Conservation (phyloP, 2,113 vertebrate species). For the Amphiprion ocellaris region DNA sequence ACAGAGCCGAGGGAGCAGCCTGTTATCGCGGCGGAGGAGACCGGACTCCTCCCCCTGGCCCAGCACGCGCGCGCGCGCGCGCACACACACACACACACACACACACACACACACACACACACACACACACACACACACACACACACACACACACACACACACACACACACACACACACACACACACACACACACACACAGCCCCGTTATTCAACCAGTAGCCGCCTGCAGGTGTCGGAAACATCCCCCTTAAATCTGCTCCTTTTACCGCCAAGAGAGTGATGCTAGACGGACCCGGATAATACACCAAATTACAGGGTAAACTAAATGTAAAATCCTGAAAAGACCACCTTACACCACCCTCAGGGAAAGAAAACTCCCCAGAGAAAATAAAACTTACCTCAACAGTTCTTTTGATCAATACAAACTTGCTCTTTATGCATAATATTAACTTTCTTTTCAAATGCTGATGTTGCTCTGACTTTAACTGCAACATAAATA, state of each 20-base stretch:
- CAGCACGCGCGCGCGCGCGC: constrained; percentile 8
- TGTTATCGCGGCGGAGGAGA: constrained; percentile 74
- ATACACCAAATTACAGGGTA: no score
- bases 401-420: no score
- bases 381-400: no score
- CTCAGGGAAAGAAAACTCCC: no score
- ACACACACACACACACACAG: not conserved
- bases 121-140: constrained; percentile 1
- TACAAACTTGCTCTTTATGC: no score
- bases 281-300: not conserved
- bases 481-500: no score
- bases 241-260: not conserved
- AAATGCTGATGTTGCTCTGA: no score
- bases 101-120: constrained; percentile 13
- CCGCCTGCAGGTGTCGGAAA: constrained; percentile 50
- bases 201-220: constrained; percentile 10
- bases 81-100: constrained; percentile 17
- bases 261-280: not conserved
- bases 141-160: constrained; percentile 10
- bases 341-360: no score
- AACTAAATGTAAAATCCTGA: no score
- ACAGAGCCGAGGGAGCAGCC: constrained; percentile 60
- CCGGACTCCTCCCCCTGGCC: constrained; percentile 78
- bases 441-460: no score
- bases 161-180: constrained; percentile 3